Evolutionary conservation across 2,888 invertebrate genomes (phyloP).

Genomic region (Stenoptilia bipunctidactyla): DNA sequence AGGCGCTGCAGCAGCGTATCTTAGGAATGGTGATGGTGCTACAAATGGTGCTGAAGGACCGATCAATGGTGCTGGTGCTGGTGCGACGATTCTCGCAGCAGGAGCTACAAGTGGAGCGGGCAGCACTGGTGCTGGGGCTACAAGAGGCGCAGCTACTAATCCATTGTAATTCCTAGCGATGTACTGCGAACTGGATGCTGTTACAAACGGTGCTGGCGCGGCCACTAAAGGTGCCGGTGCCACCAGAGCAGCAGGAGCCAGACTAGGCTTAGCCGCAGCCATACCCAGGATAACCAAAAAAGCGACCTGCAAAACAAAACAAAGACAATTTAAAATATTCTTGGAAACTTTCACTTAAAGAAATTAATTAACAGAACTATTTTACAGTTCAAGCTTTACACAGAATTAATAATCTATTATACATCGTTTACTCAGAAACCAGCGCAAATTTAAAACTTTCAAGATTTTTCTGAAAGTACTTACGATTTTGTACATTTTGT

Average conservation of each 20-base stretch:
- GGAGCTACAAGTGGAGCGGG: constrained; percentile 26
- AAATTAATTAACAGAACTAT: no score
- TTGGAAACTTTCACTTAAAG: no score
- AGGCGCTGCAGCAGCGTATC: constrained; percentile 22
- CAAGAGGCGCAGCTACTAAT: constrained; percentile 45
- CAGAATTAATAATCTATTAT: constrained; percentile 4
- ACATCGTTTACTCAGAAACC: no score
- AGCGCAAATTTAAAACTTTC: no score
- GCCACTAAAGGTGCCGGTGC: constrained; percentile 34
- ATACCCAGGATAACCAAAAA: constrained; percentile 33
- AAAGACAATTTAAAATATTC: no score
- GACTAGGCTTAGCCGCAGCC: constrained; percentile 40
- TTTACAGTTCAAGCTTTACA: background rate
- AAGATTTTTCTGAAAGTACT: constrained; percentile 20
- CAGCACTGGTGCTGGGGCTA: constrained; percentile 51
- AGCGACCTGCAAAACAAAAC: background rate
- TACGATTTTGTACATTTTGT: constrained; percentile 53
- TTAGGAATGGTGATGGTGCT: constrained; percentile 24
- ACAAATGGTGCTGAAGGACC: constrained; percentile 28
- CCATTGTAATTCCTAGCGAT: constrained; percentile 73
- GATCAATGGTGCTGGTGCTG: constrained; percentile 26
- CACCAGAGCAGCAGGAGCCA: constrained; percentile 41
- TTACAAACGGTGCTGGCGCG: constrained; percentile 70
- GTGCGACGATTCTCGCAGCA: constrained; percentile 21
- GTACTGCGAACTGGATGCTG: constrained; percentile 76